These are phyloP conservation scores for Dusona sp. DNA, from an alignment of 2,888 invertebrate genomes.

Conservation along the genomic window DNA sequence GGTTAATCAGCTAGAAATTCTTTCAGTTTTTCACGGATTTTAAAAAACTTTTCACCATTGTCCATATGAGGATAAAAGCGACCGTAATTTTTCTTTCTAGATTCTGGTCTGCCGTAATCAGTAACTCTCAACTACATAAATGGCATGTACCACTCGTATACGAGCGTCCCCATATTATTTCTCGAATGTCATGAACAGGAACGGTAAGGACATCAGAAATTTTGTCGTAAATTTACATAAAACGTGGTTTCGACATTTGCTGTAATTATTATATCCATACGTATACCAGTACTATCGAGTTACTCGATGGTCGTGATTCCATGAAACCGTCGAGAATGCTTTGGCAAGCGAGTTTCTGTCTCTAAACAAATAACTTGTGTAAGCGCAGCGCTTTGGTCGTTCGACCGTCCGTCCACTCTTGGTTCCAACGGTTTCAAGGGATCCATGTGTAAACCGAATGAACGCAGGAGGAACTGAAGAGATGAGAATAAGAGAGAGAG, in stretches of 20 bases:
- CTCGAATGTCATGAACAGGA: not conserved
- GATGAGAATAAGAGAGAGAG: conserved; percentile 4
- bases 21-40: not conserved
- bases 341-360: conserved; percentile 55
- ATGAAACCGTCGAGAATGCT: conserved; percentile 55
- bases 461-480: conserved; percentile 31
- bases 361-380: conserved; percentile 67
- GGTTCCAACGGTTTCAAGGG: conserved; percentile 44
- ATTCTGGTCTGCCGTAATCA: not conserved
- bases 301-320: conserved; percentile 58
- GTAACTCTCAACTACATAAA: not conserved
- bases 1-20: not conserved
- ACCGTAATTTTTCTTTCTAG: not conserved
- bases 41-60: not conserved
- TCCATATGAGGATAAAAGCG: not conserved
- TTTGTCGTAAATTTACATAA: conserved; percentile 47
- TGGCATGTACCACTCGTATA: not conserved
- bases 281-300: conserved; percentile 1
- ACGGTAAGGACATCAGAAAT: not conserved
- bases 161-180: not conserved
- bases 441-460: conserved; percentile 43
- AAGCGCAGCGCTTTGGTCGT: conserved; percentile 40
- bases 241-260: conserved; percentile 35
- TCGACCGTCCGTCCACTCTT: conserved; percentile 31
- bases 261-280: conserved; percentile 31